phyloP scores from a whole-genome alignment of 1,140 invertebrate species.

The Drosophila ercepeae region DNA sequence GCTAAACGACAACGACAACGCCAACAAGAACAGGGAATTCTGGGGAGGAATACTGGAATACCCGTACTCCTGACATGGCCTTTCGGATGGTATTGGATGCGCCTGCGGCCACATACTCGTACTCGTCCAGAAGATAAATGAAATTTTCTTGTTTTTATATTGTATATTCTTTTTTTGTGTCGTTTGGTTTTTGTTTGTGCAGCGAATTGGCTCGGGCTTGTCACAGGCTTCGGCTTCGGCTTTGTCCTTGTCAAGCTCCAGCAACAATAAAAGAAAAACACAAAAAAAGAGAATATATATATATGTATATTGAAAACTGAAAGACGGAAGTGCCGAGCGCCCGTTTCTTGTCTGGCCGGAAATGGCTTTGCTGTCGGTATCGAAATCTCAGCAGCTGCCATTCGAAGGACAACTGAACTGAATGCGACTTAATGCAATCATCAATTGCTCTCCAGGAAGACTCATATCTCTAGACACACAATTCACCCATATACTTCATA shows the following conservation, averaged over 20 bases:
- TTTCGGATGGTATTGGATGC: conserved; percentile 45
- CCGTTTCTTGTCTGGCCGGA: conserved; percentile 77
- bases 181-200: conserved; percentile 56
- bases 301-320: conserved; percentile 14
- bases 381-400: conserved; percentile 31
- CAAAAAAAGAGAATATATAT: conserved; percentile 20
- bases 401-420: conserved; percentile 1
- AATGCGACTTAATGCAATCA: conserved; percentile 31
- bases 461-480: too few relatives aligned
- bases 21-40: neutral
- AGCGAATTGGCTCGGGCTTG: conserved; percentile 53
- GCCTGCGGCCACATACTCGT: conserved; percentile 33
- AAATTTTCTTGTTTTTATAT: conserved; percentile 60
- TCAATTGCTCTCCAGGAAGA: conserved; percentile 40
- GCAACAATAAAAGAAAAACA: conserved; percentile 50
- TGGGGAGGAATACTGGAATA: conserved; percentile 19
- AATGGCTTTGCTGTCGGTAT: conserved; percentile 70
- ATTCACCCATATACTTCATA: too few relatives aligned
- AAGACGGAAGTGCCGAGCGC: conserved; percentile 62
- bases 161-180: conserved; percentile 14
- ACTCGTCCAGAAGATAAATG: conserved; percentile 67
- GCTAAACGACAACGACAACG: conserved; percentile 73
- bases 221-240: conserved; percentile 35
- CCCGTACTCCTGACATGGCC: conserved; percentile 39
- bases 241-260: conserved; percentile 58